These are phyloP conservation scores for Anguilla anguilla DNA, from an alignment of 2,797 vertebrate species.

Conservation along the genomic window DNA sequence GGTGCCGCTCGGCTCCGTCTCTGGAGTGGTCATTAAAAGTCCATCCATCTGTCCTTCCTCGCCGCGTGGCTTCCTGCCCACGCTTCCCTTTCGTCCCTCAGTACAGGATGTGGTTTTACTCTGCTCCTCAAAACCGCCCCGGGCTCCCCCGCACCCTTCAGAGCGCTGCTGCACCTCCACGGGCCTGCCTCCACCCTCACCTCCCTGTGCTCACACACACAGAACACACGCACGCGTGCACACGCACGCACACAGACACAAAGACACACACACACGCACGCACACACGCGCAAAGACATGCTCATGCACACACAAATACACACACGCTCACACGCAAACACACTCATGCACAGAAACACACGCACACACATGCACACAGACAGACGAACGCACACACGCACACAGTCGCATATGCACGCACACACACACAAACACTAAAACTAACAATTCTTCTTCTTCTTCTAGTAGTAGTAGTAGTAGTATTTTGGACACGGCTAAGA, in stretches of 20 bases:
- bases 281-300: too few species aligned
- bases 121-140: slow-evolving; percentile 12
- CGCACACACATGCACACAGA: neutral
- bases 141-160: slow-evolving; percentile 1
- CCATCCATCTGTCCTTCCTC: slow-evolving; percentile 50
- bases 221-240: neutral
- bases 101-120: slow-evolving; percentile 32
- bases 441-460: neutral
- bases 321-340: neutral
- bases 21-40: slow-evolving; percentile 52
- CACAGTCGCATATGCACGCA: neutral
- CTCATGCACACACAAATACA: slow-evolving; percentile 13
- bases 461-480: too few species aligned
- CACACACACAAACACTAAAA: slow-evolving; percentile 14
- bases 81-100: neutral
- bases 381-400: neutral
- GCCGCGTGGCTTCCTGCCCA: slow-evolving; percentile 28
- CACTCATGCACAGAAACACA: slow-evolving; percentile 13
- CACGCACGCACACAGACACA: too few species aligned
- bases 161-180: neutral
- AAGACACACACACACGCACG: too few species aligned
- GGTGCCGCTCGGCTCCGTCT: slow-evolving; percentile 41
- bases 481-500: neutral
- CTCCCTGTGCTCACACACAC: neutral
- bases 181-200: neutral